A percentile compares a stretch with the other conserved stretches of the same genome.
These are phyloP conservation scores for Darevskia mixta DNA, from an alignment of 2,797 vertebrate genomes.

Conservation along the genomic window DNA sequence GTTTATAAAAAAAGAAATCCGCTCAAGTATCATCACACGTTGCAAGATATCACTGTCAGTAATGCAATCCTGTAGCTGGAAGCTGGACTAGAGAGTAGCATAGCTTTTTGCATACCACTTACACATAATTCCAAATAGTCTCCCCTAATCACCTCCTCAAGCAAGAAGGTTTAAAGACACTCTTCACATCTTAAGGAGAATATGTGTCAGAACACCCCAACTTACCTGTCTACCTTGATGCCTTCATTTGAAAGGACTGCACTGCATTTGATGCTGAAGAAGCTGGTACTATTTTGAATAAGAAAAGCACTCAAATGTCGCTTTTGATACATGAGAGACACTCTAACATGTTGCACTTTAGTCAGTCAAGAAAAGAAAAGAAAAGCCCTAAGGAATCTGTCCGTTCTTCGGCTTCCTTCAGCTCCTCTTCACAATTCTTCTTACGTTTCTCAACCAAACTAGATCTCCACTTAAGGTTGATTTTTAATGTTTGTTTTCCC, in stretches of 20 bases:
- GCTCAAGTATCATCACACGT: slow-evolving; percentile 39
- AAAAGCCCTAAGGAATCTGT: slow-evolving; percentile 37
- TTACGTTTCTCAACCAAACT: slow-evolving; percentile 48
- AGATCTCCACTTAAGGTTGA: slow-evolving; percentile 33
- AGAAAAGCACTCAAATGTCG: slow-evolving; percentile 52
- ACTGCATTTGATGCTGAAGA: slow-evolving; percentile 56
- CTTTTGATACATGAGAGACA: slow-evolving; percentile 45
- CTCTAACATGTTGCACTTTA: slow-evolving; percentile 17
- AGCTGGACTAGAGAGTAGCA: slow-evolving; percentile 42
- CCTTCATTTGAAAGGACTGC: slow-evolving; percentile 59
- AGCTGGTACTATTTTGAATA: slow-evolving; percentile 60
- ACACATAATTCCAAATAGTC: slow-evolving; percentile 35
- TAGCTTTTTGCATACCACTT: slow-evolving; percentile 47
- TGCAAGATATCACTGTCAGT: slow-evolving; percentile 53
- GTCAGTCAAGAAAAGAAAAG: background rate
- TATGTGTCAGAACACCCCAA: slow-evolving; percentile 48
- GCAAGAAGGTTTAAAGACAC: slow-evolving; percentile 64
- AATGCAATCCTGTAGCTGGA: slow-evolving; percentile 64
- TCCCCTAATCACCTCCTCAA: slow-evolving; percentile 68
- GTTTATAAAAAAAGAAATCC: slow-evolving; percentile 16
- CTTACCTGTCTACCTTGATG: slow-evolving; percentile 60
- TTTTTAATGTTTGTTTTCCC: slow-evolving; percentile 54
- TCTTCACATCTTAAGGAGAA: slow-evolving; percentile 58
- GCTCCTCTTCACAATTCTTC: slow-evolving; percentile 29
- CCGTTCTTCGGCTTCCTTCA: slow-evolving; percentile 38